Evolutionary conservation across 2,888 invertebrate genomes (phyloP), one percentile per base, ranked within the genome.

Genomic region (Eurois occulta): DNA sequence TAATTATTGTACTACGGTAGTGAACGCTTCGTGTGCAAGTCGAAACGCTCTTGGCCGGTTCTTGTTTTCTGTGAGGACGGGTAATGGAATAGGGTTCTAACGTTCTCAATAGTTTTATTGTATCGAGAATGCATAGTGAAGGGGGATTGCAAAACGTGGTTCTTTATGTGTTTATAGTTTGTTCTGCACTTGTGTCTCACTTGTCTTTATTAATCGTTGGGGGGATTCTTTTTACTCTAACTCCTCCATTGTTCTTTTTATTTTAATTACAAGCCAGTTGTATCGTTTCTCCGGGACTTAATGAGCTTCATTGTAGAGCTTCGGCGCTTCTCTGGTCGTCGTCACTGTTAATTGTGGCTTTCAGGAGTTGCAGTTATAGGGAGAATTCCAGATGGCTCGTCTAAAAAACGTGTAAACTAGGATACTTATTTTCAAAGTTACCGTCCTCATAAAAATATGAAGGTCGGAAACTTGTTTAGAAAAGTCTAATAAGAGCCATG

Each of bases 61-160:
- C 3, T 18, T 32, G 35, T 60, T 35, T 62, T 21, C 60, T 32
- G 10, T 21, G 10, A 21, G 5, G 35, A 52, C 65, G 43, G 60
- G 16, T 80, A 78, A 86, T 84, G 77, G 69, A 81, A 80, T 75
- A 78, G 48, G 72, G 77, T 66, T 71, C 76, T 21, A 35, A 21
- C 35, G 60, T 13, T 58, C 65, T 72, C n/a, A 21, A 46, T 71
- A 46, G 78, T 83, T 75, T 87, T 80, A 69, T 67, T 81, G 62
- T 41, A 55, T 16, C 3, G 24, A 10, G 6, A 68, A 43, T 10
- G 41, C 46, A 10, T 35, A 41, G 68, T 21, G 13, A 65, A 66
- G 41, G 65, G 48, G 8, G 66, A 35, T 76, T 21, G 41, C 24
- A 66, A 75, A 79, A 43, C 35, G 48, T 24, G 43, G 28, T n/a